Evolutionary conservation across 2,113 vertebrate species (phyloP).

Genomic region (Condylura cristata): DNA sequence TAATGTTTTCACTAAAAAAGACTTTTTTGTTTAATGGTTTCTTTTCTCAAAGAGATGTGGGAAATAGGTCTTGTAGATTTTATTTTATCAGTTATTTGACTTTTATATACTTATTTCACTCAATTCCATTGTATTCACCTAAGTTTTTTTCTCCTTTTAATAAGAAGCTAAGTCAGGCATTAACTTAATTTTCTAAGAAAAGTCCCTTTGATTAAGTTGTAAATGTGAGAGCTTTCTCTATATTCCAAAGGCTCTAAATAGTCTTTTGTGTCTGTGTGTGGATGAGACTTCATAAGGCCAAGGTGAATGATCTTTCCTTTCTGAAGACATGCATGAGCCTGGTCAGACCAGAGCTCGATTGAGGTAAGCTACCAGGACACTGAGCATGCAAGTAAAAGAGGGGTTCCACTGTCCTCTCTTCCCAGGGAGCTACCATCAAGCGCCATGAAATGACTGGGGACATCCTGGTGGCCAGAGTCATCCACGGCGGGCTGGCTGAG

Average conservation of each 20-base stretch:
- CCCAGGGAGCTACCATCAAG: constrained; percentile 97
- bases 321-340: neutral
- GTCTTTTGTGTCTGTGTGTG: neutral
- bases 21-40: neutral
- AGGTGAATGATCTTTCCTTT: neutral
- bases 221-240: neutral
- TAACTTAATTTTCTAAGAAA: neutral
- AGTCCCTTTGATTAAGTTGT: neutral
- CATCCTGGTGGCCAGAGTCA: constrained; percentile 95
- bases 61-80: neutral
- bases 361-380: neutral
- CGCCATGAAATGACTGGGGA: constrained; percentile 94
- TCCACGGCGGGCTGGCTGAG: constrained; percentile 95
- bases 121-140: neutral
- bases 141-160: neutral
- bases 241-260: neutral
- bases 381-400: neutral
- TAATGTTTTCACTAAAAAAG: neutral
- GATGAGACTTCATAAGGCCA: neutral
- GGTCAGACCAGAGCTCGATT: neutral
- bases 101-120: neutral
- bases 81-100: constrained; percentile 27
- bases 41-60: neutral
- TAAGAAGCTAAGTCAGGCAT: neutral
- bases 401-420: constrained; percentile 42